A percentile compares a stretch with the other conserved stretches of the same genome.
Evolutionary conservation across 2,113 vertebrate genomes (phyloP).

Genomic region (Psettodes erumei): DNA sequence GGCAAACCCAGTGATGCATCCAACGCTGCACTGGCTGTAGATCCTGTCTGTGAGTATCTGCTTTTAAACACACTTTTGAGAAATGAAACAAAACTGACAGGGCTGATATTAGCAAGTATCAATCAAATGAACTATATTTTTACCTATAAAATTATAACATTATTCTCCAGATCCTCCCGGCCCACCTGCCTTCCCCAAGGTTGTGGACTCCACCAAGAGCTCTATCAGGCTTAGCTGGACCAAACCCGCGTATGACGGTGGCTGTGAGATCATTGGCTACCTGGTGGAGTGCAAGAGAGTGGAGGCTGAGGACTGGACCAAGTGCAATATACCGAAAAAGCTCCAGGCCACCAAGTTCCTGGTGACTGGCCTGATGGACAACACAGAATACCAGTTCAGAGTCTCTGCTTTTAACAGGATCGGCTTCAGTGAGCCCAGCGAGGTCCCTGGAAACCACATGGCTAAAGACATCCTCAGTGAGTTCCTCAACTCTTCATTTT

Average conservation of each 20-base stretch:
- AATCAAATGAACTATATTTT: too few species aligned
- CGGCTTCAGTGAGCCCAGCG: slow-evolving; percentile 96
- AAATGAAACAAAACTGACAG: too few species aligned
- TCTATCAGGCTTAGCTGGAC: slow-evolving; percentile 94
- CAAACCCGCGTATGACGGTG: slow-evolving; percentile 97
- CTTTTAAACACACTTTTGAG: not conserved
- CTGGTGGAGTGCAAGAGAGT: slow-evolving; percentile 92
- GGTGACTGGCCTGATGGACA: slow-evolving; percentile 90
- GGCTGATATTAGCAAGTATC: not conserved
- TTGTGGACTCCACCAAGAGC: slow-evolving; percentile 91
- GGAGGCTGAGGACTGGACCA: slow-evolving; percentile 91
- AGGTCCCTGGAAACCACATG: slow-evolving; percentile 93
- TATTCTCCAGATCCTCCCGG: slow-evolving; percentile 92
- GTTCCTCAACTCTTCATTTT: slow-evolving; percentile 55
- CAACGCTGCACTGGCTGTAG: slow-evolving; percentile 89
- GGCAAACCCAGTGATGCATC: slow-evolving; percentile 96
- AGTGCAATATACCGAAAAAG: slow-evolving; percentile 95
- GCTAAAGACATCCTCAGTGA: slow-evolving; percentile 96
- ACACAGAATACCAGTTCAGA: slow-evolving; percentile 94
- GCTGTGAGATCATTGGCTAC: slow-evolving; percentile 96
- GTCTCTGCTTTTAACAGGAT: slow-evolving; percentile 95
- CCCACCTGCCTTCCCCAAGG: slow-evolving; percentile 96
- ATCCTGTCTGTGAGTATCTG: slow-evolving; percentile 93
- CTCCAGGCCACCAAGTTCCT: slow-evolving; percentile 90
- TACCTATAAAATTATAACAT: not conserved